Evolutionary conservation across 1,140 invertebrate genomes (phyloP), one percentile per base, ranked within the genome.

Genomic region (Calephelis virginiensis): DNA sequence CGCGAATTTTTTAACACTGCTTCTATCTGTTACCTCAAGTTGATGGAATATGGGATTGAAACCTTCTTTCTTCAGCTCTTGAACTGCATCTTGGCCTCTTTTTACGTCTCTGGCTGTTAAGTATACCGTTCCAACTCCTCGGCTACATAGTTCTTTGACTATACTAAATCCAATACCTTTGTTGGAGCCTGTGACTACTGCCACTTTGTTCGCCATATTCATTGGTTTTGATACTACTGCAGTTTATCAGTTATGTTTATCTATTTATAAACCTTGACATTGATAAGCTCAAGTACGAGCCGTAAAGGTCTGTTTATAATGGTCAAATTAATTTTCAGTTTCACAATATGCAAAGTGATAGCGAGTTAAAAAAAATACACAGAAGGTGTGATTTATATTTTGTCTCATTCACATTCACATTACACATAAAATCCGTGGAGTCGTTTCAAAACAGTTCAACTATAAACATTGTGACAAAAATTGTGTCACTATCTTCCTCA

Each of bases 121-220:
- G 71, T 93, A 94, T 11, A 95, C 94, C 66, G 85, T 82, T 8
- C 94, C 93, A 47, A 93, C 77, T 71, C 93, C 94, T 73, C 93
- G 78, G 68, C 92, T 80, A 67, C 93, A 94, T 7, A 95, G 81
- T 8, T 89, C 91, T 81, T 93, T 92, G 0, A 95, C 94, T 68
- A 95, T 95, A 4, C 87, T 94, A 86, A 92, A 94, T n/a, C 95
- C 95, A 73, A 96, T 94, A 0, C 95, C 95, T 92, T 96, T 95
- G 79, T 96, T 96, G 9, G 92, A 82, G 17, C 95, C 95, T 48
- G 95, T 96, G 4, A 96, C 94, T 11, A 87, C 72, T 37, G 85
- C 83, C 7, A 87, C 74, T 75, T 77, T 77, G 45, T 70, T 17
- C 14, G 49, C 28, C 75, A 77, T 77, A 11, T 59, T n/a, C 12